Percentiles rank a stretch among this genome's conserved stretches.
These are phyloP conservation scores for Ellobius talpinus DNA, from an alignment of 2,113 vertebrate genomes.

Conservation along the genomic window DNA sequence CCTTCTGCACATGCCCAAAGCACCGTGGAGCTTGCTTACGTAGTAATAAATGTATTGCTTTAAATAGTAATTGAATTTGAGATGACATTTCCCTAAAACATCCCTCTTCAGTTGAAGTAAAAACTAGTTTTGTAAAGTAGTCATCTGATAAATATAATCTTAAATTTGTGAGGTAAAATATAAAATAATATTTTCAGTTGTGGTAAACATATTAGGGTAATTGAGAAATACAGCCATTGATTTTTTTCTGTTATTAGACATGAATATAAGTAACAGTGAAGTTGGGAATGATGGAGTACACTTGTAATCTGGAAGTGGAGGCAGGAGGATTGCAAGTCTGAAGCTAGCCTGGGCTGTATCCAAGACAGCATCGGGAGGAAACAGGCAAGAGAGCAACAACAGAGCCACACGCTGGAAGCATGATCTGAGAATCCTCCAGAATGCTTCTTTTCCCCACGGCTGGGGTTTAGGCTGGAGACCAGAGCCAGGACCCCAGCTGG, in stretches of 20 bases:
- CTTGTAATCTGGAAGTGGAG: not conserved
- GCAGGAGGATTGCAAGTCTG: not conserved
- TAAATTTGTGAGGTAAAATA: conserved; percentile 8
- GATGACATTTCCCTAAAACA: not conserved
- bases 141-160: not conserved
- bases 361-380: not conserved
- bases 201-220: not conserved
- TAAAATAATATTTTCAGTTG: not conserved
- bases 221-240: not conserved
- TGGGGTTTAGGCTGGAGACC: not conserved
- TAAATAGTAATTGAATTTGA: conserved; percentile 34
- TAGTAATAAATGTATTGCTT: conserved; percentile 27
- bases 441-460: not conserved
- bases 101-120: conserved; percentile 14
- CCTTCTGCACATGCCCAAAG: not conserved
- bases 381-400: not conserved
- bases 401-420: not conserved
- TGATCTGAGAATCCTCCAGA: not conserved
- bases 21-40: not conserved
- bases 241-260: not conserved
- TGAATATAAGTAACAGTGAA: not conserved
- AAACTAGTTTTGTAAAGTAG: conserved; percentile 17
- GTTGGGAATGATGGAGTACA: not conserved
- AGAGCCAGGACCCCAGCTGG: not conserved
- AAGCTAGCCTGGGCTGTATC: not conserved